phyloP scores from a whole-genome alignment of 2,888 invertebrate species.

The Barypeithes pellucidus region DNA sequence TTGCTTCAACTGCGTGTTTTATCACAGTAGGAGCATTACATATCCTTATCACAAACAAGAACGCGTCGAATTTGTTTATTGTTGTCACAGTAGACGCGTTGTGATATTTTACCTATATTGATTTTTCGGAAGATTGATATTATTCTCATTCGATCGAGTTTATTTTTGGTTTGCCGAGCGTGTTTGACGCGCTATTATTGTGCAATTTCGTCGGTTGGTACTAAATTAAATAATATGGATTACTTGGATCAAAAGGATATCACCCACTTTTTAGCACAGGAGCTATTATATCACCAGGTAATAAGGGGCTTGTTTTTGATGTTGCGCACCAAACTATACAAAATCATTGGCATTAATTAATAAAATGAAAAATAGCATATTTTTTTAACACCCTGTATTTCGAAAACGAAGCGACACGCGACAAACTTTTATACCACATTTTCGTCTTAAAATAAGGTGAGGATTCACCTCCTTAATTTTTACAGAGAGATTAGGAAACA shows the following conservation, averaged over 20 bases:
- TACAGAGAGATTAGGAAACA: too few relatives aligned
- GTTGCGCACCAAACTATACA: too few relatives aligned
- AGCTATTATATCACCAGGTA: slow-evolving; percentile 85
- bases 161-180: slow-evolving; percentile 11
- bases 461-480: too few relatives aligned
- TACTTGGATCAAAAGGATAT: slow-evolving; percentile 88
- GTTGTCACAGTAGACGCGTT: slow-evolving; percentile 47
- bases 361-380: too few relatives aligned
- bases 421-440: too few relatives aligned
- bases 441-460: too few relatives aligned
- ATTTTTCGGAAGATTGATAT: slow-evolving; percentile 48
- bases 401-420: too few relatives aligned
- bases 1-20: slow-evolving; percentile 36
- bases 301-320: not conserved
- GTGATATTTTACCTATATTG: slow-evolving; percentile 53
- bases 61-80: slow-evolving; percentile 45
- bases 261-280: slow-evolving; percentile 87
- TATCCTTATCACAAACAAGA: slow-evolving; percentile 19
- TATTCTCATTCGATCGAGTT: slow-evolving; percentile 38
- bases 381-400: too few relatives aligned
- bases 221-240: slow-evolving; percentile 62
- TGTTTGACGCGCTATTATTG: slow-evolving; percentile 30
- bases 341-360: too few relatives aligned
- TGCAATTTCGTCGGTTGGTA: slow-evolving; percentile 16
- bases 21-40: slow-evolving; percentile 10